These are phyloP conservation scores for Zoanthus sansibaricus DNA, from an alignment of 92 coral and sea anemone species.

Conservation along the genomic window DNA sequence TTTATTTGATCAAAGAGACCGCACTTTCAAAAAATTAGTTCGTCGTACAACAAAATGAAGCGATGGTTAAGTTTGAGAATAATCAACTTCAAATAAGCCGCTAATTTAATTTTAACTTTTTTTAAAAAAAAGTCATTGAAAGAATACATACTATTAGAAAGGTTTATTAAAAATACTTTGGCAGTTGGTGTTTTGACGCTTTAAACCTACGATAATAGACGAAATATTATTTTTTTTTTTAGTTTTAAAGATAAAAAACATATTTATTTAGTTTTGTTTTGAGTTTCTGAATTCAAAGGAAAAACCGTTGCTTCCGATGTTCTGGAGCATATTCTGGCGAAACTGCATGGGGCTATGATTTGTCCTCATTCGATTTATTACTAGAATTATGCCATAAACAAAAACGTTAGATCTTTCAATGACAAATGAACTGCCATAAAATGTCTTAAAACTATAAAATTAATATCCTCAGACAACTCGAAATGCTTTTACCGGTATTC, in stretches of 20 bases:
- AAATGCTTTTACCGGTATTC: slow-evolving; percentile 35
- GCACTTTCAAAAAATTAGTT: slow-evolving; percentile 19
- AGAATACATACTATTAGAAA: neutral
- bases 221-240: neutral
- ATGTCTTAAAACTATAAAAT: neutral
- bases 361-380: neutral
- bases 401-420: neutral
- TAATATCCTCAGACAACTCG: neutral
- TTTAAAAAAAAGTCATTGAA: neutral
- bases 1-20: slow-evolving; percentile 23
- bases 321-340: neutral
- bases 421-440: neutral
- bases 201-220: neutral
- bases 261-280: neutral
- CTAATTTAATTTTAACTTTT: neutral
- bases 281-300: neutral
- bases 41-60: neutral
- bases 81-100: slow-evolving; percentile 19
- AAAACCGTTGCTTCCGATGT: neutral
- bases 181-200: neutral
- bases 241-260: neutral
- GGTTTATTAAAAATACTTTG: neutral
- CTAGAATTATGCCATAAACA: neutral
- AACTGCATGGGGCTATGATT: neutral
- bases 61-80: neutral